Percentiles rank a stretch among this genome's conserved stretches.
phyloP scores from a whole-genome alignment of 2,797 vertebrate genomes.

The Melanogrammus aeglefinus region DNA sequence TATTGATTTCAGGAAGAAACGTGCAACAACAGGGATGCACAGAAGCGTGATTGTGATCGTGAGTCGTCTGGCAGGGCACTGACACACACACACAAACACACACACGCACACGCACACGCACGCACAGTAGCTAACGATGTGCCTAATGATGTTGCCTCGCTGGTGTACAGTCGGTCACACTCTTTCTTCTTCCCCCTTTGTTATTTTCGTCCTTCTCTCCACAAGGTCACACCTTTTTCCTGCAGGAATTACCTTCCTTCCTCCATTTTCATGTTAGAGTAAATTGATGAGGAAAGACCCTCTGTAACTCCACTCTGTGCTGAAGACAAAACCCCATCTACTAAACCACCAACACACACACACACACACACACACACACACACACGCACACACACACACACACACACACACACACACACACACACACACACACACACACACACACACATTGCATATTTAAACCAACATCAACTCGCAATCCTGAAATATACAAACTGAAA shows the following conservation, averaged over 20 bases:
- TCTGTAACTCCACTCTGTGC: slow-evolving; percentile 1
- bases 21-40: not conserved
- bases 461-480: not conserved
- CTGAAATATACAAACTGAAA: not conserved
- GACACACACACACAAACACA: slow-evolving; percentile 4
- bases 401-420: too few species aligned
- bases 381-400: not conserved
- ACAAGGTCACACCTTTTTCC: not conserved
- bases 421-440: not conserved
- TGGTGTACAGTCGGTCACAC: not conserved
- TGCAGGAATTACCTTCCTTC: not conserved
- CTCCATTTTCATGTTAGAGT: not conserved
- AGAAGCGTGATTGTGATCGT: not conserved
- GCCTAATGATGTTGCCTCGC: not conserved
- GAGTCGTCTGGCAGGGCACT: not conserved
- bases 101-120: not conserved
- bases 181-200: not conserved
- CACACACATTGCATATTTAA: not conserved
- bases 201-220: not conserved
- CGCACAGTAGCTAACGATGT: not conserved
- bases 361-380: not conserved
- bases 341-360: not conserved
- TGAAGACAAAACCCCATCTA: not conserved
- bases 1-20: slow-evolving; percentile 6
- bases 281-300: not conserved